phyloP scores from a whole-genome alignment of 1,140 invertebrate genomes.

The Drosophila kurseongensis region DNA sequence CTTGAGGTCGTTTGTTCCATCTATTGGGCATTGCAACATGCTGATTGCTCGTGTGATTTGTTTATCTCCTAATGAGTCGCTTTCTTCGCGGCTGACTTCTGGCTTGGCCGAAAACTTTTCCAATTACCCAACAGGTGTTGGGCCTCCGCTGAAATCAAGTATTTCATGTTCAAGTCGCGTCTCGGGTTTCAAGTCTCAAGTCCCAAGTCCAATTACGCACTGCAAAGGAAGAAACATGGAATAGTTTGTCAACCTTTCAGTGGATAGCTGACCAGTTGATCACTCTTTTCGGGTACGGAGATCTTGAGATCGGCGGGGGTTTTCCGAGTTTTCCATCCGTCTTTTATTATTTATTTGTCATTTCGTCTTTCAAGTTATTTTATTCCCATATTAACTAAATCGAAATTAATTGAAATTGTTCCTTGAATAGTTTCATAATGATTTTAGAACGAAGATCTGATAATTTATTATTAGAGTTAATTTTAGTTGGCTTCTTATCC shows the following conservation, averaged over 20 bases:
- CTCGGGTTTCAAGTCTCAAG: conserved; percentile 35
- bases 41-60: background rate
- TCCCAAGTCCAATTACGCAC: conserved; percentile 41
- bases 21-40: conserved; percentile 9
- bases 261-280: background rate
- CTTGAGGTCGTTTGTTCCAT: conserved; percentile 8
- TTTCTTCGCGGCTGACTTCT: conserved; percentile 20
- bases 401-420: too few relatives aligned
- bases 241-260: conserved; percentile 33
- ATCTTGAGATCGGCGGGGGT: background rate
- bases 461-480: too few relatives aligned
- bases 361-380: too few relatives aligned
- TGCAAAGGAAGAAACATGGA: conserved; percentile 8
- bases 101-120: conserved; percentile 33
- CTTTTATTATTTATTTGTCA: background rate
- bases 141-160: conserved; percentile 32
- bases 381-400: too few relatives aligned
- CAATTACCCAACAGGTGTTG: conserved; percentile 35
- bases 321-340: background rate
- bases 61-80: conserved; percentile 35
- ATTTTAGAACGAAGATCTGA: too few relatives aligned
- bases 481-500: too few relatives aligned
- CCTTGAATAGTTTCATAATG: too few relatives aligned
- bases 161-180: conserved; percentile 37
- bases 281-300: background rate